These are phyloP conservation scores for Ecliptopera silaceata DNA, from an alignment of 2,888 invertebrate species.

Conservation along the genomic window DNA sequence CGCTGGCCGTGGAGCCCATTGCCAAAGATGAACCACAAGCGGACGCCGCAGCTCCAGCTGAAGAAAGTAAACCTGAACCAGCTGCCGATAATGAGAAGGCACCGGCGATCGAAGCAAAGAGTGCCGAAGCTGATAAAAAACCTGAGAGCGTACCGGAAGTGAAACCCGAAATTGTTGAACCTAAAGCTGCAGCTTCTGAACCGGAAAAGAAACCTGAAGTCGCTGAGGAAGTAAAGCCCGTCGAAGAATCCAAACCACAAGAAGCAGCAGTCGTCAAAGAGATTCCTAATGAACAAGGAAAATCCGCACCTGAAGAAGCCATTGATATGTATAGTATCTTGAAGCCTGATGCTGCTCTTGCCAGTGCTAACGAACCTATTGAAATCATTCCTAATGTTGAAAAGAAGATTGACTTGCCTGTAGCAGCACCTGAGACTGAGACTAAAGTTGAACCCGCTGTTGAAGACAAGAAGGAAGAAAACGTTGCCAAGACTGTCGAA, in stretches of 20 bases:
- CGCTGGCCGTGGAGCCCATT: conserved; percentile 37
- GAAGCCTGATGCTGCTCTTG: conserved; percentile 13
- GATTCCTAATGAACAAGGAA: conserved; percentile 30
- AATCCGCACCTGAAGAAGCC: conserved; percentile 19
- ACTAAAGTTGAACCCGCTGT: conserved; percentile 23
- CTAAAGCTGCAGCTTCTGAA: conserved; percentile 50
- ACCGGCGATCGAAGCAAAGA: conserved; percentile 47
- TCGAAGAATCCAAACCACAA: conserved; percentile 42
- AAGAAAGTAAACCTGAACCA: conserved; percentile 51
- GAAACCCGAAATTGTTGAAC: conserved; percentile 42
- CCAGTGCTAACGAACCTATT: conserved; percentile 9
- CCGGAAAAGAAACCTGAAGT: conserved; percentile 45
- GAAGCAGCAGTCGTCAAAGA: conserved; percentile 24
- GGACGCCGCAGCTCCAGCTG: conserved; percentile 46
- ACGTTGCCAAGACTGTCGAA: conserved; percentile 10
- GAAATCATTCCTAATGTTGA: conserved; percentile 7
- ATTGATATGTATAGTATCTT: conserved; percentile 16
- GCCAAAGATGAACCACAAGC: conserved; percentile 48
- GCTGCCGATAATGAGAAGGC: conserved; percentile 39
- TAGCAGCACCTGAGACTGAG: background rate
- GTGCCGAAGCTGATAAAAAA: conserved; percentile 32
- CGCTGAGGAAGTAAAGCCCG: conserved; percentile 43
- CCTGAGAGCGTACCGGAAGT: conserved; percentile 41
- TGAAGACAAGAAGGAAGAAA: conserved; percentile 41
- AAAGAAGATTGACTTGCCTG: conserved; percentile 17